phyloP scores from a whole-genome alignment of 2,888 invertebrate species.

The Dryobota labecula region DNA sequence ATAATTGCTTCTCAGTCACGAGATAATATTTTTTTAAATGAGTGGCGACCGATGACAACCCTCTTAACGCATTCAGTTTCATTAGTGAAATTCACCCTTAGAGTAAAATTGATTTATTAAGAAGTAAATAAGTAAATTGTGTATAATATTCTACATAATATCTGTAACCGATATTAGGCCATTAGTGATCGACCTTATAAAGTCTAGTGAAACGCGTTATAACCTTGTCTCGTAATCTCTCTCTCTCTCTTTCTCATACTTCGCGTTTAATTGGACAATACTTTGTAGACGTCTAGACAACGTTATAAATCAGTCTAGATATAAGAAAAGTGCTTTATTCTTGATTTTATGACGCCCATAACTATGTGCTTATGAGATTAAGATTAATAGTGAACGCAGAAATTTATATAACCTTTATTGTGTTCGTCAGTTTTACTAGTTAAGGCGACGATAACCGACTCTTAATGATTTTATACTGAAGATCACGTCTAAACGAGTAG shows the following conservation, averaged over 20 bases:
- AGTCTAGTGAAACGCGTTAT: neutral
- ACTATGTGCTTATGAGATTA: constrained; percentile 35
- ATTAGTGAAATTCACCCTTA: too few species aligned
- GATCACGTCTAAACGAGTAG: too few species aligned
- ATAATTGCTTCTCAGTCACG: too few species aligned
- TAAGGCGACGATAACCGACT: too few species aligned
- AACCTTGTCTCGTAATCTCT: constrained; percentile 1
- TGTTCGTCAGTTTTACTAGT: constrained; percentile 17
- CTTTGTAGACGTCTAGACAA: constrained; percentile 56
- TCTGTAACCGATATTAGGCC: neutral
- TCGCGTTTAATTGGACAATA: constrained; percentile 46
- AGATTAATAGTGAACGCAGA: constrained; percentile 32
- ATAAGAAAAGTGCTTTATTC: constrained; percentile 43
- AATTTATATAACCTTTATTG: constrained; percentile 40
- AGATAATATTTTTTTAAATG: too few species aligned
- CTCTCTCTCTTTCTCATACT: too few species aligned
- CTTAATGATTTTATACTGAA: too few species aligned
- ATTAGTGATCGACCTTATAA: neutral
- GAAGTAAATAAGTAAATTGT: too few species aligned
- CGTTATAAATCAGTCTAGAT: constrained; percentile 26
- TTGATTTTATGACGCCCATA: constrained; percentile 37
- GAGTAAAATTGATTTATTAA: too few species aligned
- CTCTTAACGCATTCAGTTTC: too few species aligned
- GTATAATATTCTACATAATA: constrained; percentile 7
- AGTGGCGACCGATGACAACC: too few species aligned